These are phyloP conservation scores for Enteromius treurensis DNA, from an alignment of 2,797 vertebrate genomes.

Conservation along the genomic window DNA sequence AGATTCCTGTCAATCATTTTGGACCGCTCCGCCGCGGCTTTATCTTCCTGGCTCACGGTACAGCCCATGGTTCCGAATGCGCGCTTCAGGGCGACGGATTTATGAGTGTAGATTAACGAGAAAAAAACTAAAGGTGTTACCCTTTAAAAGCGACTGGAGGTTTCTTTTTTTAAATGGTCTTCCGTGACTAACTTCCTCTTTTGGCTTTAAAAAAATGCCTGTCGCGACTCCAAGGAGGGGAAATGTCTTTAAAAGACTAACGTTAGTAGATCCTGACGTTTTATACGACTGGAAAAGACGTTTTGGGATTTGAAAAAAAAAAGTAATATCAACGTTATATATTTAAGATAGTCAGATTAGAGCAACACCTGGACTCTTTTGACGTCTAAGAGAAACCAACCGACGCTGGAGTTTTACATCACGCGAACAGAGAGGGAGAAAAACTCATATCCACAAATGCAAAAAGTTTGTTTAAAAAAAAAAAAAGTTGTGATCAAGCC, in stretches of 20 bases:
- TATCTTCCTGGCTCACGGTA: slow-evolving; percentile 97
- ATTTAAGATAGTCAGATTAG: not conserved
- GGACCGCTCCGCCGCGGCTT: slow-evolving; percentile 93
- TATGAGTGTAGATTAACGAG: slow-evolving; percentile 36
- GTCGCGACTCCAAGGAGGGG: slow-evolving; percentile 24
- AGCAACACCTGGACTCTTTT: slow-evolving; percentile 21
- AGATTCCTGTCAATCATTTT: slow-evolving; percentile 97
- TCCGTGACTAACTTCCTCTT: slow-evolving; percentile 59
- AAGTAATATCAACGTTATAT: not conserved
- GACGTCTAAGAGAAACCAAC: slow-evolving; percentile 33
- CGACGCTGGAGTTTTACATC: slow-evolving; percentile 39
- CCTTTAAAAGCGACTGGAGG: slow-evolving; percentile 9
- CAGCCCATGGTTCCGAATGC: slow-evolving; percentile 92
- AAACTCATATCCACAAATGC: slow-evolving; percentile 29
- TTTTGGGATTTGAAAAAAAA: not conserved
- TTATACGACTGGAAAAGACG: slow-evolving; percentile 4
- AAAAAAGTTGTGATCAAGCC: slow-evolving; percentile 1
- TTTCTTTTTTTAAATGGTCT: slow-evolving; percentile 26
- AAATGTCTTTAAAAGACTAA: slow-evolving; percentile 5
- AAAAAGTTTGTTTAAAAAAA: not conserved
- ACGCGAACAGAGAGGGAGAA: slow-evolving; percentile 3
- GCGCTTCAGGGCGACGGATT: slow-evolving; percentile 81
- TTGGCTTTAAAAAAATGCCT: slow-evolving; percentile 65
- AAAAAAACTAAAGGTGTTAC: slow-evolving; percentile 32
- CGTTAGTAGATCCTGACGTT: slow-evolving; percentile 14